These are phyloP conservation scores for Lissonota sp. DNA, from an alignment of 2,888 invertebrate species.

Conservation along the genomic window DNA sequence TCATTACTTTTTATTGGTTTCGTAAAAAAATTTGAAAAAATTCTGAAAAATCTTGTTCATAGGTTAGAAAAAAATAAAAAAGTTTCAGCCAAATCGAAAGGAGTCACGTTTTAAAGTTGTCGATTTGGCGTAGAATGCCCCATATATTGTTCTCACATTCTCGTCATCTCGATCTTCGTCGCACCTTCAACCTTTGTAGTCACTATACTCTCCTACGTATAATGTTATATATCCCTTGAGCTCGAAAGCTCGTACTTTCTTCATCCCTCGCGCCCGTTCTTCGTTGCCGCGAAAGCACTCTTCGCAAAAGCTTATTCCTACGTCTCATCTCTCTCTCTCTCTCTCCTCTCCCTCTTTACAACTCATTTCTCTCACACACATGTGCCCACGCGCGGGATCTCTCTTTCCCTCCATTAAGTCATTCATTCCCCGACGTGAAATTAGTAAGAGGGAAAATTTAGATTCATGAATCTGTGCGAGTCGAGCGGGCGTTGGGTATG, in stretches of 20 bases:
- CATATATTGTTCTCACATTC: constrained; percentile 34
- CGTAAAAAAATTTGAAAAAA: too few species aligned
- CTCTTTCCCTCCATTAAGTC: constrained; percentile 49
- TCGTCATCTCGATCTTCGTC: constrained; percentile 39
- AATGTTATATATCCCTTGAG: constrained; percentile 50
- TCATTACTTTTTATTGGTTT: too few species aligned
- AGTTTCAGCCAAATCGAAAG: too few species aligned
- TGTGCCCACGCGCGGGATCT: neutral
- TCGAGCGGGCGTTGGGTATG: constrained; percentile 34
- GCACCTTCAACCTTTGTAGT: constrained; percentile 56
- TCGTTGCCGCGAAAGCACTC: constrained; percentile 55
- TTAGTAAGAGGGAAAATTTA: constrained; percentile 67
- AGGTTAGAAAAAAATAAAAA: too few species aligned
- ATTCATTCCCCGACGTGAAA: constrained; percentile 64
- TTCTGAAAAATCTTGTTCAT: too few species aligned
- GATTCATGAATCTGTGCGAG: constrained; percentile 65
- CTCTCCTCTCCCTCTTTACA: neutral
- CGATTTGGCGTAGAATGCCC: too few species aligned
- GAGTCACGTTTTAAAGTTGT: too few species aligned
- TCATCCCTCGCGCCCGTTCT: constrained; percentile 32
- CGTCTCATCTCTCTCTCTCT: constrained; percentile 3
- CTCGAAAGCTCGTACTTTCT: constrained; percentile 43
- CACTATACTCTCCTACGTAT: constrained; percentile 29
- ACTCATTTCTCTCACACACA: neutral
- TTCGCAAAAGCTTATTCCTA: constrained; percentile 36